phyloP scores from a whole-genome alignment of 2,888 invertebrate species.

The Oligia latruncula region DNA sequence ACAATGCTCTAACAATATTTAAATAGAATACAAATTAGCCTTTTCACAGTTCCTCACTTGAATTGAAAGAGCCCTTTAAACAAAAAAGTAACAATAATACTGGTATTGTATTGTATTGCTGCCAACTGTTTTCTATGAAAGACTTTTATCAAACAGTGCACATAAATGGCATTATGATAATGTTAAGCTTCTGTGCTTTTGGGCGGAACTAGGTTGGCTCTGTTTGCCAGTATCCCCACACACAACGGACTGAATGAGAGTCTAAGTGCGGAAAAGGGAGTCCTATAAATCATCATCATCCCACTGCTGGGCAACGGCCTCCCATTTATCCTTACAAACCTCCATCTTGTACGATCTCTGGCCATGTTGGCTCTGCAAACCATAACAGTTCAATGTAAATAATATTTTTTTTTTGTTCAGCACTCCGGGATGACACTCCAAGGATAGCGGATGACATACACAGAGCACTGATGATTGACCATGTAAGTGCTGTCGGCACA shows the following conservation, averaged over 20 bases:
- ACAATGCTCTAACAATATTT: constrained; percentile 14
- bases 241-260: no score
- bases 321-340: not conserved
- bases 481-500: constrained; percentile 89
- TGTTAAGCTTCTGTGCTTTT: no score
- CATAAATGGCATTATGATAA: not conserved
- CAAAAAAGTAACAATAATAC: not conserved
- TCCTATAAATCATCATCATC: no score
- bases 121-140: not conserved
- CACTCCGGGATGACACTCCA: constrained; percentile 85
- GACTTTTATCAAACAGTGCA: not conserved
- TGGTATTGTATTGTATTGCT: not conserved
- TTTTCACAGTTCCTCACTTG: not conserved
- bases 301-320: not conserved
- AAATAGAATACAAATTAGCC: constrained; percentile 21
- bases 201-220: no score
- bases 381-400: not conserved
- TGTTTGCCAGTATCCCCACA: no score
- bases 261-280: no score
- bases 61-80: no score
- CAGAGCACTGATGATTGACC: constrained; percentile 90
- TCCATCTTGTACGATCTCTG: not conserved
- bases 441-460: constrained; percentile 90
- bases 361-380: not conserved
- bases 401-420: constrained; percentile 72